Conservation (phyloP, 2,888 invertebrate species). For the Caenorhabditis japonica region DNA sequence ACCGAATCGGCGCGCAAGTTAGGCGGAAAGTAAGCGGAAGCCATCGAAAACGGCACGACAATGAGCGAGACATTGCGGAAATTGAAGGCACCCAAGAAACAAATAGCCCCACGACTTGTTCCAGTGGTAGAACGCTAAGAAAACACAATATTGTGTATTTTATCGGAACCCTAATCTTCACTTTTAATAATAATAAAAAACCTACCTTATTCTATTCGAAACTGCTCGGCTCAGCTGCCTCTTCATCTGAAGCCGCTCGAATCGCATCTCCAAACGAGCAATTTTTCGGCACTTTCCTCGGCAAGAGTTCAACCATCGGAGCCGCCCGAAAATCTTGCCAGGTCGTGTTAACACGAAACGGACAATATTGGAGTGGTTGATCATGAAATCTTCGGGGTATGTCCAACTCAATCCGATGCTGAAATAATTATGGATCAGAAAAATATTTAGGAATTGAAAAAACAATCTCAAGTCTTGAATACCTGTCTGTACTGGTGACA, state of each 20-base stretch:
- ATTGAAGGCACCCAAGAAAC: too few species aligned
- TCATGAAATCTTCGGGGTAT: slow-evolving; percentile 44
- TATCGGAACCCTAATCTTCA: too few species aligned
- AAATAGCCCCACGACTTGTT: too few species aligned
- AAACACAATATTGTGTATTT: too few species aligned
- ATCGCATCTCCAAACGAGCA: slow-evolving; percentile 14
- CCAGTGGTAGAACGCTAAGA: too few species aligned
- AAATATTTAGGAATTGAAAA: too few species aligned
- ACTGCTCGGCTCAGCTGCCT: slow-evolving; percentile 29
- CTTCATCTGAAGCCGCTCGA: slow-evolving; percentile 22
- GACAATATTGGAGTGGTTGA: slow-evolving; percentile 39
- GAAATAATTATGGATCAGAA: too few species aligned
- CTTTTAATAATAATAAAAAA: too few species aligned
- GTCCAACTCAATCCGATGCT: slow-evolving; percentile 40
- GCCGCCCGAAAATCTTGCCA: slow-evolving; percentile 18
- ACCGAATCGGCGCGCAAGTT: too few species aligned
- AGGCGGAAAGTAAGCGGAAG: too few species aligned
- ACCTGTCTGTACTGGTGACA: slow-evolving; percentile 42
- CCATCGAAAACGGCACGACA: too few species aligned
- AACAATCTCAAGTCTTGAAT: not conserved
- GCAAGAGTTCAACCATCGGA: slow-evolving; percentile 28
- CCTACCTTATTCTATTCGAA: slow-evolving; percentile 30
- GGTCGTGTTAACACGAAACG: slow-evolving; percentile 25
- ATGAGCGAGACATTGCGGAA: too few species aligned
- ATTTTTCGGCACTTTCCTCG: slow-evolving; percentile 29